These are phyloP conservation scores for Cacatua alba DNA, from an alignment of 2,113 vertebrate species.

Conservation along the genomic window DNA sequence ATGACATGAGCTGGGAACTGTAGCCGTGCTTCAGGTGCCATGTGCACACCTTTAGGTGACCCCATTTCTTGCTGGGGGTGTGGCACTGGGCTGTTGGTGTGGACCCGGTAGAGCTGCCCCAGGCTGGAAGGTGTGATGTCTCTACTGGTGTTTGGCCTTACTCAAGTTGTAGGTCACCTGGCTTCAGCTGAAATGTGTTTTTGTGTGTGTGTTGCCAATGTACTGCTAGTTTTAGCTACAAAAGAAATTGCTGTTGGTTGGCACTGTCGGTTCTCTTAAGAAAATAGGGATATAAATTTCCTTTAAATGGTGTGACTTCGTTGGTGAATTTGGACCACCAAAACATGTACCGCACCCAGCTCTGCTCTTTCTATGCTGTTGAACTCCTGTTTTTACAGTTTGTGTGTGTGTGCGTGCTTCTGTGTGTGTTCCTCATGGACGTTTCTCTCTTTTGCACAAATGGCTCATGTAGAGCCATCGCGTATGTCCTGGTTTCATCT, in stretches of 20 bases:
- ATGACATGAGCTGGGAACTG: fast-evolving
- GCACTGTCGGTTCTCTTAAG: background rate
- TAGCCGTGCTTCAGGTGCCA: background rate
- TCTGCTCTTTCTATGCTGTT: background rate
- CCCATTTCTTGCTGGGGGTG: background rate
- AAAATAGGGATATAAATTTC: background rate
- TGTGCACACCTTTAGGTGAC: background rate
- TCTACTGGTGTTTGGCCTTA: background rate
- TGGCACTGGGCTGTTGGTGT: background rate
- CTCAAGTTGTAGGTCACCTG: background rate
- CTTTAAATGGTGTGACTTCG: background rate
- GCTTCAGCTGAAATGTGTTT: background rate
- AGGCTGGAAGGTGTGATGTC: background rate
- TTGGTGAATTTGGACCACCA: background rate
- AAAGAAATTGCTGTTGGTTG: background rate
- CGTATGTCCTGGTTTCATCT: background rate
- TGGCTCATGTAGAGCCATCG: fast-evolving
- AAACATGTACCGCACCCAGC: fast-evolving
- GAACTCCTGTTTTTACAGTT: background rate
- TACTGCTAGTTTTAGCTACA: background rate
- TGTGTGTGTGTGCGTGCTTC: background rate
- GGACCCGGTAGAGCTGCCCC: background rate
- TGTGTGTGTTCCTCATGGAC: background rate
- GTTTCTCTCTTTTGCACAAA: background rate
- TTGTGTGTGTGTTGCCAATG: background rate